Base-by-base conservation (phyloP, 2,797 vertebrate species). In the Enteromius afrohamiltoni region DNA sequence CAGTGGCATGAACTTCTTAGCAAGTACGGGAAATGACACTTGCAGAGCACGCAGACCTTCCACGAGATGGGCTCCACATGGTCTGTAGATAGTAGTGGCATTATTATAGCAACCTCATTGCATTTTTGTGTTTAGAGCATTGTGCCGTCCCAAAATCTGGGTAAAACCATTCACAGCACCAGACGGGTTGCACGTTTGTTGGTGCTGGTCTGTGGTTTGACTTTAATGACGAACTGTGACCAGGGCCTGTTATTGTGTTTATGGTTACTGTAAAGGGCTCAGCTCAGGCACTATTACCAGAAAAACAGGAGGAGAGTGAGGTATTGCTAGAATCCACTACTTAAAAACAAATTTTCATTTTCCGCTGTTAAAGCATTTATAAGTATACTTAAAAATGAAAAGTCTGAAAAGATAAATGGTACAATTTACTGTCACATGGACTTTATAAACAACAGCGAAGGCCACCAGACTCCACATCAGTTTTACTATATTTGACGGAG, bases 11-110 rank as follows among this genome's bases (percentile, higher is more conserved):
- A 89, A 89, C 26, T 79, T 80, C 79, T 85, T 83, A 84, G 64
- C 85, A 89, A 86, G 77, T 86, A 86, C 64, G 45, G 82, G 73
- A 83, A 86, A 83, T 84, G 85, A 86, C 81, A 82, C 75, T 84
- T 37, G 76, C 79, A 47, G 64, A 40, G 69, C 74, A 83, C 51
- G 49, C 71, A 68, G 77, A 80, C 51, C 58, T 83, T 85, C 85
- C 82, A 80, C 80, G 64, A 89, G 86, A 91, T 90, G 85, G 84
- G 74, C 86, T 89, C 88, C 86, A 89, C 87, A 88, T 89, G 85
- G 85, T 64, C 51, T 77, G 77, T 74, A 83, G 70, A 85, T 85
- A 69, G 68, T 79, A 84, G 29, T 83, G 74, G 71, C 42, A 55
- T 78, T 75, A 84, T 88, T 87, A 85, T 86, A 79, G 21, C 65